Evolutionary conservation across 2,113 vertebrate genomes (phyloP), one percentile per base, ranked within the genome.

Genomic region (Ophiodon elongatus): DNA sequence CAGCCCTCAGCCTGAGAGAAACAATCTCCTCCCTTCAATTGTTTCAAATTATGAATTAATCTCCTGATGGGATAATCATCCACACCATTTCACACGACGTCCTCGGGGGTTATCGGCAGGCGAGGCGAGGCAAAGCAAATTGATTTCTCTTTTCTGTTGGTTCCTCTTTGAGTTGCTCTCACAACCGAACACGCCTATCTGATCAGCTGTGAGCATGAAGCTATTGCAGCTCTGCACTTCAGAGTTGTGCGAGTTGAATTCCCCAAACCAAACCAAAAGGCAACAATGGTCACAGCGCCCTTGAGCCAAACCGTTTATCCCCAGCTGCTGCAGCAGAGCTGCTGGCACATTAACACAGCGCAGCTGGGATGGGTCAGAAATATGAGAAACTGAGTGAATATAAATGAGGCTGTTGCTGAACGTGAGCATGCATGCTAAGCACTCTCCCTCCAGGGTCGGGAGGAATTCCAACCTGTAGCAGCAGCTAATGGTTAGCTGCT

Each of bases 11-110:
- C n/a, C n/a, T n/a, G n/a, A n/a, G n/a, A 39, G 23, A 69, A 33
- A 70, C 65, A 25, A 17, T 76, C 68, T 84, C 15, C 62, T 73
- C 43, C 73, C 56, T 43, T 78, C 64, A 81, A 14, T 68, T n/a
- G 63, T 52, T 59, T 73, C 47, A 39, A 54, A 74, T 66, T 52
- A 47, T 66, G 45, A 84, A 66, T 78, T 35, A 59, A 77, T 84
- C 31, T 73, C 31, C 52, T 70, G 73, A 65, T 84, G 19, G 73
- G 69, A 84, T 69, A 65, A 78, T 84, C 67, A 63, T 25, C 10
- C 45, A 68, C 35, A 67, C 85, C 45, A 39, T 77, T 80, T 77
- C 77, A 66, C 76, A 31, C 1, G 14, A 25, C 75, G 74, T 75
- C 33, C 75, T 65, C 4, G 10, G 73, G 21, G 54, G 64, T 8